Base-by-base conservation (phyloP, 2,113 vertebrate species). In the Apteryx mantelli region DNA sequence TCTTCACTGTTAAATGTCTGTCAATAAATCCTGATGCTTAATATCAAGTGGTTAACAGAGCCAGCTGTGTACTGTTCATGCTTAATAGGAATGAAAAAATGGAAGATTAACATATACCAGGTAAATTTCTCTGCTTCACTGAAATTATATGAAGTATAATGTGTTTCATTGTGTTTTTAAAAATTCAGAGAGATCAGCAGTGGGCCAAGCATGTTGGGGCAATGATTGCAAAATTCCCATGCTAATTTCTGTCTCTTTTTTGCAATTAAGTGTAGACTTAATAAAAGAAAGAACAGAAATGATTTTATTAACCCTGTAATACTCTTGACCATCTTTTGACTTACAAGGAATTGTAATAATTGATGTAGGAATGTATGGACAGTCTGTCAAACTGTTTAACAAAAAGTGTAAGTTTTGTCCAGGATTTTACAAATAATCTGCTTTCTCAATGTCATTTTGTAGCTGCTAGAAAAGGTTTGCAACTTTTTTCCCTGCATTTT, bases 241-340 rank as follows among this genome's bases (percentile, higher is more conserved):
- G 60, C 63, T 88, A 55, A 64, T 94, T 97, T 70, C 38, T 42
- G 2, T 56, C 28, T 79, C 69, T n/a, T 42, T 61, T 70, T 60
- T 86, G 14, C 8, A 91, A 61, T 82, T 60, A 60, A 19, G 17
- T 65, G 38, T 64, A 58, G 48, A 88, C 56, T 58, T 55, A 80
- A 20, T 1, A 40, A 60, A 48, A 63, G 46, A 71, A 50, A 40
- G 63, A 85, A 86, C 63, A 88, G 61, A 78, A 88, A 34, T 68
- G 58, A 86, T 95, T 94, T 86, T 93, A 82, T 91, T 92, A 91
- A 61, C 71, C 36, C 44, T 77, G 21, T 21, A 19, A 44, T 95
- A 83, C 56, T 95, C 82, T 69, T 93, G 87, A 91, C 40, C 56
- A 14, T 78, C 82, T 86, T 95, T 97, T 82, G 71, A 90, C 46